Conservation (phyloP, 2,888 invertebrate genomes). For the Aphodius sticticus region DNA sequence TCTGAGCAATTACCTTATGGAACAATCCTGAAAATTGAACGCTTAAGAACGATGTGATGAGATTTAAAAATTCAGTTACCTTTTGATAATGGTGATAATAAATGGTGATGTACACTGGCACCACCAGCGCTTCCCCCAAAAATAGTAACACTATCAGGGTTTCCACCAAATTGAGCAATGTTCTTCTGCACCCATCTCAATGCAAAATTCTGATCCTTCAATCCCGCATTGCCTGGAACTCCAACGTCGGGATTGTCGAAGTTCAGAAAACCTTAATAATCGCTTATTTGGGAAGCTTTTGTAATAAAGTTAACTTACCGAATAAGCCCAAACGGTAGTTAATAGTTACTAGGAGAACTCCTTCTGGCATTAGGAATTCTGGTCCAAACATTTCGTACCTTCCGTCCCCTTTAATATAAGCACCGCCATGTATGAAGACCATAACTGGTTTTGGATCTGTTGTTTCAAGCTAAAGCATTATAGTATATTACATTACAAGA, state of each 20-base stretch:
- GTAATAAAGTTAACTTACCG: slow-evolving; percentile 27
- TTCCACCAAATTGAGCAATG: slow-evolving; percentile 59
- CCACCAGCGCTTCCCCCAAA: slow-evolving; percentile 62
- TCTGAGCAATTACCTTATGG: slow-evolving; percentile 33
- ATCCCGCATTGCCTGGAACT: slow-evolving; percentile 60
- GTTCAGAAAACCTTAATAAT: slow-evolving; percentile 55
- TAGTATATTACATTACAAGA: too few relatives aligned
- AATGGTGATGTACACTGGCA: slow-evolving; percentile 59
- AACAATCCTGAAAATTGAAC: slow-evolving; percentile 29
- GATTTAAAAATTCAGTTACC: slow-evolving; percentile 35
- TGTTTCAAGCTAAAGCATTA: slow-evolving; percentile 12
- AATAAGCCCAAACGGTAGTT: slow-evolving; percentile 63
- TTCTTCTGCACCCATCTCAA: slow-evolving; percentile 60
- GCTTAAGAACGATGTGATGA: neutral
- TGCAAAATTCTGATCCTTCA: slow-evolving; percentile 61
- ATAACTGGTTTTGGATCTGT: slow-evolving; percentile 27
- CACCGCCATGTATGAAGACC: slow-evolving; percentile 31
- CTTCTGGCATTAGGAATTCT: slow-evolving; percentile 62
- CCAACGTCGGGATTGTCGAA: slow-evolving; percentile 55
- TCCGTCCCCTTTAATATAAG: slow-evolving; percentile 11
- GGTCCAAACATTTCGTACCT: slow-evolving; percentile 27
- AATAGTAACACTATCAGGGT: slow-evolving; percentile 59
- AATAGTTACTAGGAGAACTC: slow-evolving; percentile 60
- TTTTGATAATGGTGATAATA: slow-evolving; percentile 58
- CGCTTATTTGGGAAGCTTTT: neutral